These are phyloP conservation scores for Sebastes flavidus DNA, from an alignment of 2,797 vertebrate species.

Conservation along the genomic window DNA sequence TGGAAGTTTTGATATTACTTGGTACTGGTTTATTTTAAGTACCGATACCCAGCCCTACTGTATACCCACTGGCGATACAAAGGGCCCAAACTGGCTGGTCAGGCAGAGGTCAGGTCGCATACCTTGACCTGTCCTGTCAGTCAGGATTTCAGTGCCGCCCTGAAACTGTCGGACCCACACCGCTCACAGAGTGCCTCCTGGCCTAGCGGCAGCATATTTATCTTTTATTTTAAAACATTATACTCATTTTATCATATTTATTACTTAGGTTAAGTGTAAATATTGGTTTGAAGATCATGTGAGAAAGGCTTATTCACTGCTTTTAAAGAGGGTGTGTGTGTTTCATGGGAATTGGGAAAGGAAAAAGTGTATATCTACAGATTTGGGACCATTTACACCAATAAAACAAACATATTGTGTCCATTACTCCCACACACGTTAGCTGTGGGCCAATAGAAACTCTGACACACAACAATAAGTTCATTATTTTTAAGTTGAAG, in stretches of 20 bases:
- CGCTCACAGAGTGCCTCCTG: constrained; percentile 49
- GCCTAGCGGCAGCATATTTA: constrained; percentile 66
- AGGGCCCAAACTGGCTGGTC: constrained; percentile 55
- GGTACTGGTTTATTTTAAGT: too few relatives aligned
- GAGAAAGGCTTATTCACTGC: constrained; percentile 27
- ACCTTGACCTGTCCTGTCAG: neutral
- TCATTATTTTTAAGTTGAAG: too few relatives aligned
- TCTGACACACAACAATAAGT: neutral
- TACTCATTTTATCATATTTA: constrained; percentile 75
- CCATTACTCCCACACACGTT: neutral
- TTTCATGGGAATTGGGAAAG: constrained; percentile 21
- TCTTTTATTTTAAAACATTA: constrained; percentile 62
- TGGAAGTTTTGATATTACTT: too few relatives aligned
- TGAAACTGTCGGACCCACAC: constrained; percentile 18
- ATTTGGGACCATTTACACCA: neutral
- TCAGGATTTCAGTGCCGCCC: constrained; percentile 22
- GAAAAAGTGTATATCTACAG: neutral
- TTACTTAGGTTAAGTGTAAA: constrained; percentile 76
- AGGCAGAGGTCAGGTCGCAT: neutral
- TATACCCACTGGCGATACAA: constrained; percentile 29
- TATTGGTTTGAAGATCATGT: constrained; percentile 61
- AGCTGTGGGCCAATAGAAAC: neutral
- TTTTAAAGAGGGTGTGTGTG: constrained; percentile 35
- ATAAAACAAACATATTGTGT: neutral
- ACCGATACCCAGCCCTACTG: neutral